Evolutionary conservation across 23 tunicate genomes (phyloP).

Genomic region (Pegea sp.): DNA sequence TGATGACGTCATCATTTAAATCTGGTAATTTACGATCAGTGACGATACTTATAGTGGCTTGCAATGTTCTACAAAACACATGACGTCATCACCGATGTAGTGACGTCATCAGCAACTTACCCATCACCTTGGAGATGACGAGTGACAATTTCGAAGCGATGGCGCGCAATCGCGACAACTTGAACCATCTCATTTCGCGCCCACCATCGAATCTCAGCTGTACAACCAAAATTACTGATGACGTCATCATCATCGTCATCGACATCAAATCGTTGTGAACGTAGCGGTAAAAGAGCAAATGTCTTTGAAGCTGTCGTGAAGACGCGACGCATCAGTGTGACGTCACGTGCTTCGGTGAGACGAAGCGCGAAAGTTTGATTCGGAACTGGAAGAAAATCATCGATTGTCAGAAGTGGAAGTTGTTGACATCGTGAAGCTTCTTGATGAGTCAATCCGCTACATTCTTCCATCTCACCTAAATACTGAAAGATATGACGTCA

Average conservation of each 20-base stretch:
- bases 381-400: constrained; percentile 55
- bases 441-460: constrained; percentile 62
- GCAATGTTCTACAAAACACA: constrained; percentile 2
- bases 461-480: constrained; percentile 80
- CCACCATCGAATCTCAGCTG: constrained; percentile 65
- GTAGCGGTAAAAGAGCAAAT: constrained; percentile 34
- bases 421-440: constrained; percentile 15
- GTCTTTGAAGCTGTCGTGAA: constrained; percentile 32
- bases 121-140: constrained; percentile 41
- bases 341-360: constrained; percentile 20
- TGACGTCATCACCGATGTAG: background rate
- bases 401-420: constrained; percentile 21
- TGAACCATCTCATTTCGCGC: background rate
- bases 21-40: constrained; percentile 11
- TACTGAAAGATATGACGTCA: constrained; percentile 58
- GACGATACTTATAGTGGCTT: constrained; percentile 8
- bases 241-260: no score
- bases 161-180: constrained; percentile 38
- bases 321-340: constrained; percentile 35
- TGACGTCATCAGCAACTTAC: constrained; percentile 5
- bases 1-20: background rate
- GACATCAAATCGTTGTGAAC: no score
- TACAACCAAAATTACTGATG: constrained; percentile 46
- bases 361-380: constrained; percentile 64
- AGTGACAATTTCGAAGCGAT: constrained; percentile 45